Evolutionary conservation across 1,140 invertebrate species (phyloP).

Genomic region (Camponotus vicinus): DNA sequence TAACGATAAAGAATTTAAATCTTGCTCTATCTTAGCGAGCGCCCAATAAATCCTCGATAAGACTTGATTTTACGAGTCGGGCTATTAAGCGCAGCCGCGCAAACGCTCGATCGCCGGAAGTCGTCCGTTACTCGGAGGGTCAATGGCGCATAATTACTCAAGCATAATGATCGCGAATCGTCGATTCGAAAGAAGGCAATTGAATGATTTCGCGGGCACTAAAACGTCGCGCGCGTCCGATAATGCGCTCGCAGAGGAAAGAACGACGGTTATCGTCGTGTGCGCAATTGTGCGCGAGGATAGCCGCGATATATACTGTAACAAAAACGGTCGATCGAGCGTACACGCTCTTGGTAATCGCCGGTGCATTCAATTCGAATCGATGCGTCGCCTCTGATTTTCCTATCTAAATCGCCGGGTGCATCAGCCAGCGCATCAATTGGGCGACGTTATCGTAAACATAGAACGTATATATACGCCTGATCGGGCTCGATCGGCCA

Average conservation of each 20-base stretch:
- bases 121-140: conserved; percentile 34
- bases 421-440: conserved; percentile 62
- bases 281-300: conserved; percentile 53
- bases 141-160: conserved; percentile 49
- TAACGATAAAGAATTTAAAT: conserved; percentile 70
- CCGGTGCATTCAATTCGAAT: conserved; percentile 61
- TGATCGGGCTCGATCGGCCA: conserved; percentile 51
- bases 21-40: conserved; percentile 59
- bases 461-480: conserved; percentile 53
- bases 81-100: conserved; percentile 52
- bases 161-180: conserved; percentile 40
- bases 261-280: conserved; percentile 53
- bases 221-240: conserved; percentile 46
- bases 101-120: conserved; percentile 39
- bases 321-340: conserved; percentile 62
- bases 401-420: conserved; percentile 63
- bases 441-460: conserved; percentile 65
- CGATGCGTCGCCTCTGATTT: conserved; percentile 60
- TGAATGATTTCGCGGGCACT: conserved; percentile 25
- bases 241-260: conserved; percentile 47
- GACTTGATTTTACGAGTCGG: conserved; percentile 50
- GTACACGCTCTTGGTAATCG: conserved; percentile 59
- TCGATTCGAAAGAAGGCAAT: conserved; percentile 39
- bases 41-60: conserved; percentile 68
- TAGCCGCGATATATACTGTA: conserved; percentile 50